phyloP scores from a whole-genome alignment of 2,113 vertebrate species.

The Butorides virescens region DNA sequence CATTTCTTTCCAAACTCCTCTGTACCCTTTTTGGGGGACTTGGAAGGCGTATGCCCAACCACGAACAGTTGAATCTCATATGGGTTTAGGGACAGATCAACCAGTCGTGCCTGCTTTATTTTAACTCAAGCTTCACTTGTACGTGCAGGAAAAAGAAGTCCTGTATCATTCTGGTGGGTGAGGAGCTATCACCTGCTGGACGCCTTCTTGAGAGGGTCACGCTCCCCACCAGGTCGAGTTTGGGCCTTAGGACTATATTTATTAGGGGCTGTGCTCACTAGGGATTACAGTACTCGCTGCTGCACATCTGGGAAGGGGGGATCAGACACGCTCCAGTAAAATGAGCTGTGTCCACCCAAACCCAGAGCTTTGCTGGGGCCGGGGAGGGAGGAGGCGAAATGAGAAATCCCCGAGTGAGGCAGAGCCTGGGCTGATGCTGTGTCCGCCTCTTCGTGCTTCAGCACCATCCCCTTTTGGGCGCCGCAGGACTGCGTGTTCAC shows the following conservation, averaged over 20 bases:
- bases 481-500: too few species aligned
- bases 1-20: not conserved
- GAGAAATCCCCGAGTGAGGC: not conserved
- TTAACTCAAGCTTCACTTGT: not conserved
- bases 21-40: not conserved
- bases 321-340: not conserved
- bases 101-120: not conserved
- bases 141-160: not conserved
- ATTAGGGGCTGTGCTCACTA: not conserved
- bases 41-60: not conserved
- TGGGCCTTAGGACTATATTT: not conserved
- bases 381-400: not conserved
- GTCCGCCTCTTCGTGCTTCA: not conserved
- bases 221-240: not conserved
- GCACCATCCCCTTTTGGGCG: not conserved
- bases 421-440: not conserved
- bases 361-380: not conserved
- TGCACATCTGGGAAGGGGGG: not conserved
- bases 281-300: not conserved
- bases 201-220: not conserved
- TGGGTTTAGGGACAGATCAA: not conserved
- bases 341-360: not conserved
- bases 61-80: fast-evolving
- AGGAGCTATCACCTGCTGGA: not conserved
- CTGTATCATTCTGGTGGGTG: not conserved